These are phyloP conservation scores for Equus quagga DNA, from an alignment of 2,113 vertebrate species.

Conservation along the genomic window DNA sequence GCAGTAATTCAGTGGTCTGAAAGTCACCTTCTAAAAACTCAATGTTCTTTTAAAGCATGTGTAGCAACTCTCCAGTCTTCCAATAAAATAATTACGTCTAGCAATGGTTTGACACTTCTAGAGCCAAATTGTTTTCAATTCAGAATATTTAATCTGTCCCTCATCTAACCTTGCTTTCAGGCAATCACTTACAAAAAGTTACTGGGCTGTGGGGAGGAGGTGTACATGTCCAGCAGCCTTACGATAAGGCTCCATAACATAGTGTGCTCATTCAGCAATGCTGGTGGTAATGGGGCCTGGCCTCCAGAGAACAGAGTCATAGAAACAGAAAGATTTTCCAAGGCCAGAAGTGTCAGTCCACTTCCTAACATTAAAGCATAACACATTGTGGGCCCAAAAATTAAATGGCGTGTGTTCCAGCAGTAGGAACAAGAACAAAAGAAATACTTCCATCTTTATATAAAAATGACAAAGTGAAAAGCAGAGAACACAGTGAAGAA, in stretches of 20 bases:
- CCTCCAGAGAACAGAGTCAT: not conserved
- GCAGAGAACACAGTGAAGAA: conserved; percentile 57
- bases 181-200: not conserved
- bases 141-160: conserved; percentile 21
- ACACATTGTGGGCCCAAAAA: not conserved
- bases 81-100: conserved; percentile 23
- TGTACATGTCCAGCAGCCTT: not conserved
- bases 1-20: not conserved
- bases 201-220: not conserved
- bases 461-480: conserved; percentile 50
- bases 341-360: not conserved
- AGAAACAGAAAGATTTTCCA: not conserved
- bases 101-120: not conserved
- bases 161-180: not conserved
- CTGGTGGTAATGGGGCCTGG: not conserved
- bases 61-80: not conserved
- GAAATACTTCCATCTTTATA: not conserved
- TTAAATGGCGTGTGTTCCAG: not conserved
- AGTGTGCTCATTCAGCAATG: conserved; percentile 19
- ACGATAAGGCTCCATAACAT: not conserved
- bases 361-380: not conserved
- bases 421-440: not conserved
- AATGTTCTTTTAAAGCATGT: conserved; percentile 30
- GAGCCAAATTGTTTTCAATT: not conserved
- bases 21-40: conserved; percentile 53